A percentile compares a stretch with the other conserved stretches of the same genome.
Evolutionary conservation across 2,797 vertebrate genomes (phyloP).

Genomic region (Lagorchestes hirsutus): DNA sequence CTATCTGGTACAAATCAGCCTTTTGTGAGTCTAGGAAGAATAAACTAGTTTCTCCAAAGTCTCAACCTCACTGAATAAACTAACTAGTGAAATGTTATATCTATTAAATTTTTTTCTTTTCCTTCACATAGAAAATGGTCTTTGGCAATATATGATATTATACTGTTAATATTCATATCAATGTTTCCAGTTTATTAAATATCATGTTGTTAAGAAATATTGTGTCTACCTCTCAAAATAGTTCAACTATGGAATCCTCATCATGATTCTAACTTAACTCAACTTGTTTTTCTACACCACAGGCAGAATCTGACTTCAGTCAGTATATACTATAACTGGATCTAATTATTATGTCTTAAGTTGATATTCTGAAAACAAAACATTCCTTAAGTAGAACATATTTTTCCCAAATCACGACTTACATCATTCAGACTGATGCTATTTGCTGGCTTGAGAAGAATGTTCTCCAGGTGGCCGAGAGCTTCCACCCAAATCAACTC

Average conservation of each 20-base stretch:
- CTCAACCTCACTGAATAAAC: not conserved
- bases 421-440: conserved; percentile 90
- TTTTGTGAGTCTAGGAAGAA: not conserved
- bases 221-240: not conserved
- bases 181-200: not conserved
- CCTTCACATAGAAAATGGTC: not conserved
- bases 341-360: not conserved
- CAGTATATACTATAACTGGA: not conserved
- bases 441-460: conserved; percentile 84
- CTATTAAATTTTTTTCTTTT: not conserved
- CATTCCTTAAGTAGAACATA: not conserved
- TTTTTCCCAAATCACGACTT: conserved; percentile 64
- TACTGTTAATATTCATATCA: not conserved
- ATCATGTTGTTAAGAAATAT: not conserved
- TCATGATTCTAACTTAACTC: not conserved
- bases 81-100: not conserved
- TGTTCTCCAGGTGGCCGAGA: conserved; percentile 85
- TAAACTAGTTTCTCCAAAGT: not conserved
- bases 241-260: not conserved
- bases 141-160: not conserved
- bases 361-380: not conserved
- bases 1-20: not conserved
- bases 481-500: conserved; percentile 92
- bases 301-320: not conserved
- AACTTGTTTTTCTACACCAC: not conserved